Percentiles rank a stretch among this genome's conserved stretches.
phyloP scores from a whole-genome alignment of 2,888 invertebrate genomes.

The Tenthredo mesomela region DNA sequence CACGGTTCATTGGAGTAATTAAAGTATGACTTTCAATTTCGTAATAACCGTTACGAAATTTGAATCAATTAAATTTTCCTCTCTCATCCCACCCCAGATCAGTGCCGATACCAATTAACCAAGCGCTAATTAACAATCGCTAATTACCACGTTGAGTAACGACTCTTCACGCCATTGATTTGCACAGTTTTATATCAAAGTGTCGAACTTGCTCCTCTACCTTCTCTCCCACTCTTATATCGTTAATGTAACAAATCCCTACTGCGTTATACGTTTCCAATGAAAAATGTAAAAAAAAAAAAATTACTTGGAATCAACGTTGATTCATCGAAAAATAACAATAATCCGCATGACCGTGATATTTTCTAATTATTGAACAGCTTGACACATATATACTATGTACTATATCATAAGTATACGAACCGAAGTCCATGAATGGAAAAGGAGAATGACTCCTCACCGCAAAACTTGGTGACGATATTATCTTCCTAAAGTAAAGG shows the following conservation, averaged over 20 bases:
- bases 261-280: not conserved
- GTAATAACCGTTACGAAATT: slow-evolving; percentile 1
- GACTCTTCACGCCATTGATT: slow-evolving; percentile 14
- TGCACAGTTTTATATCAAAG: not conserved
- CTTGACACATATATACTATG: not conserved
- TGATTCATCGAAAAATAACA: not conserved
- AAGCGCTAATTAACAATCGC: slow-evolving; percentile 32
- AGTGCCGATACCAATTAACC: slow-evolving; percentile 25
- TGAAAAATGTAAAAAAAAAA: not conserved
- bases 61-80: not conserved
- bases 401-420: no score
- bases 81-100: not conserved
- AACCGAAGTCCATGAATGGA: no score
- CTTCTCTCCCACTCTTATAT: not conserved
- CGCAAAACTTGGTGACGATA: slow-evolving; percentile 1
- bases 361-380: not conserved
- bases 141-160: slow-evolving; percentile 42
- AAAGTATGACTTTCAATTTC: slow-evolving; percentile 30
- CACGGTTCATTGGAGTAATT: slow-evolving; percentile 33
- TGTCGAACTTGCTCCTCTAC: not conserved
- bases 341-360: not conserved
- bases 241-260: not conserved
- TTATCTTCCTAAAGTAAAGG: not conserved
- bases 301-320: no score
- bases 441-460: not conserved